These are phyloP conservation scores for Sorex maritimensis DNA, from an alignment of 2,797 vertebrate genomes.

Conservation along the genomic window DNA sequence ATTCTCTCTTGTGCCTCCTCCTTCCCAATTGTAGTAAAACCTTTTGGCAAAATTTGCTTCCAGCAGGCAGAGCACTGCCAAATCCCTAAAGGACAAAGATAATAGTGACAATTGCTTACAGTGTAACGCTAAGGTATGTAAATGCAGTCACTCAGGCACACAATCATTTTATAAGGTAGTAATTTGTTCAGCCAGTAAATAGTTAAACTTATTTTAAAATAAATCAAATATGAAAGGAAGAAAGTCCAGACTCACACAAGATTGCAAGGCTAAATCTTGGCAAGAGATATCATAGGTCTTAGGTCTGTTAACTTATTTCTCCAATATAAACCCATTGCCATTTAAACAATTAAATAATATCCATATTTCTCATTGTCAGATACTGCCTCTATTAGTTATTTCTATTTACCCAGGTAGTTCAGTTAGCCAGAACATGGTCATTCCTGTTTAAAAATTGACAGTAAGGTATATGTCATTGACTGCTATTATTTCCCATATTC, in stretches of 20 bases:
- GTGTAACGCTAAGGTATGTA: background rate
- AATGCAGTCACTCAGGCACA: background rate
- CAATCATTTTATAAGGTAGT: background rate
- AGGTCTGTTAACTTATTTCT: background rate
- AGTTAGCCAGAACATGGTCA: background rate
- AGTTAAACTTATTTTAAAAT: background rate
- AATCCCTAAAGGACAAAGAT: background rate
- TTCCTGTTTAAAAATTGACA: background rate
- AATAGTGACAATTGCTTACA: background rate
- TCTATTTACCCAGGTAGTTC: background rate
- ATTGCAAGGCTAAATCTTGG: slow-evolving; percentile 16
- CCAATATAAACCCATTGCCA: background rate
- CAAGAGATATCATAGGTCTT: background rate
- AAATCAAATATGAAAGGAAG: background rate
- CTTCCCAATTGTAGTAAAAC: background rate
- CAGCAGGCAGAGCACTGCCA: background rate
- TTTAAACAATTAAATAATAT: background rate
- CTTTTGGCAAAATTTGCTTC: background rate
- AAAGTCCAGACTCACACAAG: background rate
- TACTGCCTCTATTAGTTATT: background rate
- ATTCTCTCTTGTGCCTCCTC: background rate
- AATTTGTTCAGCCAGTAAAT: background rate
- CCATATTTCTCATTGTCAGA: background rate
- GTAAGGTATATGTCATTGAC: background rate
- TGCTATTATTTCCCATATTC: background rate